Evolutionary conservation across 2,797 vertebrate genomes (phyloP).

Genomic region (Cryptoprocta ferox): DNA sequence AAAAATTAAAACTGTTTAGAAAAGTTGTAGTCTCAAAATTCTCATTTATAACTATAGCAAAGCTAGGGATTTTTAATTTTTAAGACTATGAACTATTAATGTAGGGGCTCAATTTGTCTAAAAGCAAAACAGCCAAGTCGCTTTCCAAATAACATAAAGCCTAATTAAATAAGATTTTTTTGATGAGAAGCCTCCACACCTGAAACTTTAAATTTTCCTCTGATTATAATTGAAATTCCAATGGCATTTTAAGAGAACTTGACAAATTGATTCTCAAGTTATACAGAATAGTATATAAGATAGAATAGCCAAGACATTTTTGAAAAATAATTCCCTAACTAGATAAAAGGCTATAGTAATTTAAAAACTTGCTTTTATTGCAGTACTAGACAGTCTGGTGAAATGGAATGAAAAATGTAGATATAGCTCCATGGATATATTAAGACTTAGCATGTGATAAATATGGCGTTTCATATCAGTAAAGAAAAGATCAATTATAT

Average conservation of each 20-base stretch:
- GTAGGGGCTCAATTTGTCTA: not conserved
- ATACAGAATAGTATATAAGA: not conserved
- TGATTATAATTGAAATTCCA: not conserved
- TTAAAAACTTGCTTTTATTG: not conserved
- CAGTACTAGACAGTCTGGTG: not conserved
- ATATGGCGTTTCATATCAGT: not conserved
- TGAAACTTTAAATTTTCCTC: slow-evolving; percentile 20
- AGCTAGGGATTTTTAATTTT: not conserved
- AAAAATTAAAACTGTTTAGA: not conserved
- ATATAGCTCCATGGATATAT: not conserved
- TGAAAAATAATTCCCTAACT: not conserved
- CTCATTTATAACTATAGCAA: not conserved
- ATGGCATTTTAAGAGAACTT: not conserved
- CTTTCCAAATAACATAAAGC: not conserved
- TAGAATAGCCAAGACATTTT: not conserved
- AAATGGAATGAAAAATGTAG: not conserved
- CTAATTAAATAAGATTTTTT: not conserved
- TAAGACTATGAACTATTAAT: not conserved
- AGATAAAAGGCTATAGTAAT: not conserved
- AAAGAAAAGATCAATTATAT: not conserved
- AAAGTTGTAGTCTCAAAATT: not conserved
- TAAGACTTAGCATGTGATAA: not conserved
- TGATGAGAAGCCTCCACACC: not conserved
- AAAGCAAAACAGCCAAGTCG: slow-evolving; percentile 3
- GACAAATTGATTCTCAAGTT: slow-evolving; percentile 1